phyloP scores from a whole-genome alignment of 2,113 vertebrate species.

The Proteles cristata region DNA sequence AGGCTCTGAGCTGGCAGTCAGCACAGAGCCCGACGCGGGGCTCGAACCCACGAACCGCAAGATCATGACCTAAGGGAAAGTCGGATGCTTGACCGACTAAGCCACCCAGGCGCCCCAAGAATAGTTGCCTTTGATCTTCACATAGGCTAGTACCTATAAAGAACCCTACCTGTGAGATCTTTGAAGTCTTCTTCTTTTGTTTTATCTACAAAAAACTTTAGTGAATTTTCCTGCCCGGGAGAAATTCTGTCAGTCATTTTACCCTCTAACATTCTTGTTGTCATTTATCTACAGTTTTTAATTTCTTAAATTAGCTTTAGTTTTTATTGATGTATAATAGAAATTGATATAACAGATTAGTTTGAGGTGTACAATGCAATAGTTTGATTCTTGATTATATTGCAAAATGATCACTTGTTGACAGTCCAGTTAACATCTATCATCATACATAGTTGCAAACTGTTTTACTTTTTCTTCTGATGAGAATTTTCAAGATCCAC shows the following conservation, averaged over 20 bases:
- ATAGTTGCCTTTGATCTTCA: neutral
- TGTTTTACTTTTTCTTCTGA: neutral
- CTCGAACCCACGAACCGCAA: too few relatives aligned
- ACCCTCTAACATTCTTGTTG: neutral
- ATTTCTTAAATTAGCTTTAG: neutral
- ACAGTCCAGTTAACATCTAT: neutral
- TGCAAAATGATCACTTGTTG: neutral
- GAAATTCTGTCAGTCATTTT: conserved; percentile 40
- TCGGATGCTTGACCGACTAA: too few relatives aligned
- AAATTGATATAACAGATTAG: neutral
- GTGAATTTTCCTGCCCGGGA: neutral
- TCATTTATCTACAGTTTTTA: neutral
- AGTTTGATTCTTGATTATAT: neutral
- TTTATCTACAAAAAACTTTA: neutral
- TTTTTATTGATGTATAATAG: neutral
- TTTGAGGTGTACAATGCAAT: neutral
- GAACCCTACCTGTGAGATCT: neutral
- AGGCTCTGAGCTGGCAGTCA: too few relatives aligned
- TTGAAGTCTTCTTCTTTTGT: neutral
- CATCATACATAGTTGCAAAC: neutral
- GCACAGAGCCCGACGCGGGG: too few relatives aligned
- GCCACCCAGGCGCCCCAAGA: too few relatives aligned
- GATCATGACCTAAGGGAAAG: too few relatives aligned
- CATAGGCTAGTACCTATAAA: neutral
- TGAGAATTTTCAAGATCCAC: neutral